Evolutionary conservation across 2,797 vertebrate species (phyloP).

Genomic region (Tragelaphus eurycerus): DNA sequence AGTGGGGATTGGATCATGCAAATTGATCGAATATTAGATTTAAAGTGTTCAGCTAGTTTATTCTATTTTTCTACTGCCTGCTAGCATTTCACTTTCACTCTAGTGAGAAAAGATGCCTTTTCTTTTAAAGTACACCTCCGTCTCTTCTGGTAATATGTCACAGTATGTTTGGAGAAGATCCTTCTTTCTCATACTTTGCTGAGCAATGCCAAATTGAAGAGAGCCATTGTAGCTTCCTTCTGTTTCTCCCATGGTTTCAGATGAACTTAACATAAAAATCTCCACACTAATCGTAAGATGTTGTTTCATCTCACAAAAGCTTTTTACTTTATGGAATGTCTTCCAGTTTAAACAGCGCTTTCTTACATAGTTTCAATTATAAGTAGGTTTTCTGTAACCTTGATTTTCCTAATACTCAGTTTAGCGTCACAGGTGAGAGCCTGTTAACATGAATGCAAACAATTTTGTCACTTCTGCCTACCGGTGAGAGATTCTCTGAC

Average conservation of each 20-base stretch:
- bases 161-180: not conserved
- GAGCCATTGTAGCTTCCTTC: not conserved
- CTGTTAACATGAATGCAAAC: not conserved
- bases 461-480: not conserved
- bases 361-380: not conserved
- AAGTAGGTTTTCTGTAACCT: not conserved
- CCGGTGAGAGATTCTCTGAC: not conserved
- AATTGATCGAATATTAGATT: not conserved
- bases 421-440: not conserved
- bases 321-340: not conserved
- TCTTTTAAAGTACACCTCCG: not conserved
- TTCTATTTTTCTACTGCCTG: not conserved
- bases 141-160: not conserved
- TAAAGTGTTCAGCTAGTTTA: not conserved
- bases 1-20: not conserved
- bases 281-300: not conserved
- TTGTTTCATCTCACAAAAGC: not conserved
- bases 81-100: not conserved
- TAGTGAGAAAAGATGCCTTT: not conserved
- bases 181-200: not conserved
- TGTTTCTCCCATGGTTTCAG: not conserved
- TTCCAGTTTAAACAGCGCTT: not conserved
- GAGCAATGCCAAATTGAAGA: not conserved
- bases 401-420: not conserved
- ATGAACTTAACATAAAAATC: not conserved